Evolutionary conservation across 2,888 invertebrate species (phyloP).

Genomic region (Drosophila barbarae): DNA sequence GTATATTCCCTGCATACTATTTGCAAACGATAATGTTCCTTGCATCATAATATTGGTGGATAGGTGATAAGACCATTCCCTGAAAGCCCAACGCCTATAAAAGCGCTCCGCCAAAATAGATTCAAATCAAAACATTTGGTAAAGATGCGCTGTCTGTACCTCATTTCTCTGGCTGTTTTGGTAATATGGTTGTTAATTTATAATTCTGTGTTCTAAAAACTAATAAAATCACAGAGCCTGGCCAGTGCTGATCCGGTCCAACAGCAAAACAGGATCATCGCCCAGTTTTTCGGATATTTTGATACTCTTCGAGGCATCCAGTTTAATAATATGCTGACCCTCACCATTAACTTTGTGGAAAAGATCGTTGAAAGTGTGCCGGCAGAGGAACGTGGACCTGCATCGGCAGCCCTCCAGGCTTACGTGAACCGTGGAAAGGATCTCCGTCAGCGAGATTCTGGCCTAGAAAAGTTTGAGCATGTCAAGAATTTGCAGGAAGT

Average conservation of each 20-base stretch:
- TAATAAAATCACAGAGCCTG: background rate
- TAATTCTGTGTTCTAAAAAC: background rate
- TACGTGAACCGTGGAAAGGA: slow-evolving; percentile 2
- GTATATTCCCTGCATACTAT: background rate
- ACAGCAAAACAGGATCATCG: slow-evolving; percentile 4
- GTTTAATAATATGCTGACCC: background rate
- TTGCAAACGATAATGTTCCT: background rate
- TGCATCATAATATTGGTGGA: slow-evolving; percentile 6
- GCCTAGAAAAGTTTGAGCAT: slow-evolving; percentile 2
- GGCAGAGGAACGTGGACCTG: slow-evolving; percentile 10
- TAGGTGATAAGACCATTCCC: background rate
- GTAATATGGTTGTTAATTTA: background rate
- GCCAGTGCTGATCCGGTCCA: background rate
- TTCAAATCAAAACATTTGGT: background rate
- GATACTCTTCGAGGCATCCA: slow-evolving; percentile 4
- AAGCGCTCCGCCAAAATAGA: background rate
- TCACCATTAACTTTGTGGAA: background rate
- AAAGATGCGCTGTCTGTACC: slow-evolving; percentile 8
- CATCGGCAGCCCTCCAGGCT: background rate
- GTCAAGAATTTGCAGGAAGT: background rate
- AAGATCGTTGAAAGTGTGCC: slow-evolving; percentile 4
- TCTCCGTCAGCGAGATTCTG: background rate
- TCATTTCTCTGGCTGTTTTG: slow-evolving; percentile 7
- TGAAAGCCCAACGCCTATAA: slow-evolving; percentile 6
- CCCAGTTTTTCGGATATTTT: slow-evolving; percentile 18